Conservation (phyloP, 2,888 invertebrate genomes). For the Augiades crinisus region DNA sequence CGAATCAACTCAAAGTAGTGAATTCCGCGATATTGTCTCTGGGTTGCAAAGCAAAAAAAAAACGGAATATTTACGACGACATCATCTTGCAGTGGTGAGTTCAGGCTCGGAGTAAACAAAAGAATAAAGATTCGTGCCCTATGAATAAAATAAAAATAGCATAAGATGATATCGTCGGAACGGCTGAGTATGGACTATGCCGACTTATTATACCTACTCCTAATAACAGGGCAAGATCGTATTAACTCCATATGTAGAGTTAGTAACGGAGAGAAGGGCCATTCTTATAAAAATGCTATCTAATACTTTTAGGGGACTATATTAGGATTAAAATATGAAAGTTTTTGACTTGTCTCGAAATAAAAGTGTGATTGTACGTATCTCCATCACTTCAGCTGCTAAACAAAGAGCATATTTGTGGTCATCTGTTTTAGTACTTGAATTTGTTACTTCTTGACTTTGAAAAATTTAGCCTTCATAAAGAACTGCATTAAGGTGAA, state of each 20-base stretch:
- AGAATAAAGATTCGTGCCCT: slow-evolving; percentile 69
- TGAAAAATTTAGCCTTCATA: too few relatives aligned
- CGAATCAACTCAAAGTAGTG: background rate
- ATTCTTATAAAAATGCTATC: background rate
- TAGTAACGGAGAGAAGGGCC: slow-evolving; percentile 42
- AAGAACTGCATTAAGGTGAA: too few relatives aligned
- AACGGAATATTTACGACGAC: slow-evolving; percentile 18
- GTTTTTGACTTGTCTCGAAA: too few relatives aligned
- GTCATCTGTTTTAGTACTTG: too few relatives aligned
- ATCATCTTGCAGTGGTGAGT: slow-evolving; percentile 17
- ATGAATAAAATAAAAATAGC: slow-evolving; percentile 81
- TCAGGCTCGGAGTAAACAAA: slow-evolving; percentile 63
- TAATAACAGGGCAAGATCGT: slow-evolving; percentile 67
- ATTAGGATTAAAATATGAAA: too few relatives aligned
- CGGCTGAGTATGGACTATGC: slow-evolving; percentile 70
- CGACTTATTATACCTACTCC: slow-evolving; percentile 70
- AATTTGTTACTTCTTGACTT: too few relatives aligned
- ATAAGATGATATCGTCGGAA: slow-evolving; percentile 68
- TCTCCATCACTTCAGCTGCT: too few relatives aligned
- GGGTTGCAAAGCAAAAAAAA: slow-evolving; percentile 17
- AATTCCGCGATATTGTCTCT: background rate
- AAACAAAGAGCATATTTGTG: too few relatives aligned
- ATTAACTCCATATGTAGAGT: slow-evolving; percentile 58
- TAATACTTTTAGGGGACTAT: background rate
- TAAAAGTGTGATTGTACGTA: too few relatives aligned